phyloP scores from a whole-genome alignment of 2,797 vertebrate genomes.

The Neosalanx taihuensis region DNA sequence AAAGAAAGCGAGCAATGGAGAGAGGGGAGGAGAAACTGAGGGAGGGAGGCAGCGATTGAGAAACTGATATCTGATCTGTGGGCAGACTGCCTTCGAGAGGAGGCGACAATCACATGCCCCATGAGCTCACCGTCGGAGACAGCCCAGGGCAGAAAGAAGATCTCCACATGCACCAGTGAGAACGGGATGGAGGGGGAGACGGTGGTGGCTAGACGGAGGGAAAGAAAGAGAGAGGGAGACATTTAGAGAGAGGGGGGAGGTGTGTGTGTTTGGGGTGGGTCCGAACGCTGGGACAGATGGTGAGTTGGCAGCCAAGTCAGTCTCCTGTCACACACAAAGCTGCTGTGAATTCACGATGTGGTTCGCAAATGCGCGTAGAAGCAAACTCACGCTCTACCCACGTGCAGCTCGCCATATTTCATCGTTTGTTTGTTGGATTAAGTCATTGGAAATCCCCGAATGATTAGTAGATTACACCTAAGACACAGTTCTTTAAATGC shows the following conservation, averaged over 20 bases:
- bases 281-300: slow-evolving; percentile 64
- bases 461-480: too few relatives aligned
- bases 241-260: neutral
- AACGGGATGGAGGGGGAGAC: neutral
- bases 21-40: slow-evolving; percentile 12
- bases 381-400: neutral
- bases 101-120: slow-evolving; percentile 76
- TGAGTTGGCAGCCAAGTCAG: slow-evolving; percentile 38
- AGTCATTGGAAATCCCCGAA: too few relatives aligned
- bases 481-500: too few relatives aligned
- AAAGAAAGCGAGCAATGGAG: neutral
- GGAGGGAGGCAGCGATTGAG: slow-evolving; percentile 11
- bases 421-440: too few relatives aligned
- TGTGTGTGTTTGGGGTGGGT: neutral
- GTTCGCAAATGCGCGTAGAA: neutral
- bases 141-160: slow-evolving; percentile 65
- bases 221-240: neutral
- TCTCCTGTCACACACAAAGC: slow-evolving; percentile 27
- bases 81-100: slow-evolving; percentile 1
- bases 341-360: slow-evolving; percentile 12
- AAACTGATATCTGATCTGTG: slow-evolving; percentile 15
- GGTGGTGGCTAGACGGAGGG: neutral
- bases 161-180: neutral
- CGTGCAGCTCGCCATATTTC: too few relatives aligned
- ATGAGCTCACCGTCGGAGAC: slow-evolving; percentile 72